These are phyloP conservation scores for Macroteleia sp. DNA, from an alignment of 2,888 invertebrate genomes.

Conservation along the genomic window DNA sequence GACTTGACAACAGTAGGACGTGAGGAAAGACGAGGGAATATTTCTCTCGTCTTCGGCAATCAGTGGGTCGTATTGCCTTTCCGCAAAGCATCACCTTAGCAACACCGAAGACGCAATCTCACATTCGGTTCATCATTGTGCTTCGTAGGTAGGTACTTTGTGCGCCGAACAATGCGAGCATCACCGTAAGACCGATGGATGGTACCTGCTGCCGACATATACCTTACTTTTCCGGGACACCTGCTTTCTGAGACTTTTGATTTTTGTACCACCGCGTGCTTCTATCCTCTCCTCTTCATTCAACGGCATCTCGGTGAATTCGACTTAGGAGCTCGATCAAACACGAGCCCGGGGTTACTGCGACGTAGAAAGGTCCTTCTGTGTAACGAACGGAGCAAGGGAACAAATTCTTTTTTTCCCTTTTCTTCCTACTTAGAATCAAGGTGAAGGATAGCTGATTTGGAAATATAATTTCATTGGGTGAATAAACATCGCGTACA, in stretches of 20 bases:
- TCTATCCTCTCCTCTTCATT: conserved; percentile 35
- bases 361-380: conserved; percentile 45
- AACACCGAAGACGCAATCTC: conserved; percentile 47
- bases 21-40: no score
- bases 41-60: neutral
- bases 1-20: neutral
- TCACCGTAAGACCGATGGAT: conserved; percentile 70
- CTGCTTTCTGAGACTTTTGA: conserved; percentile 80
- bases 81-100: conserved; percentile 34
- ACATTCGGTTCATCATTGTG: conserved; percentile 39
- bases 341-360: conserved; percentile 51
- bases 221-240: conserved; percentile 74
- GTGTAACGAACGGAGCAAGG: conserved; percentile 30
- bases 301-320: conserved; percentile 38
- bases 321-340: conserved; percentile 60
- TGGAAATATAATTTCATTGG: conserved; percentile 3
- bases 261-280: conserved; percentile 75
- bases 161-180: conserved; percentile 73
- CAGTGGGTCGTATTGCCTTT: neutral
- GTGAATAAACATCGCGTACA: neutral
- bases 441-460: conserved; percentile 16
- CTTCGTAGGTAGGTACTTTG: conserved; percentile 72
- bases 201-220: conserved; percentile 78
- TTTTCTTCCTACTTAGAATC: neutral
- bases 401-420: conserved; percentile 14